phyloP scores from a whole-genome alignment of 2,113 vertebrate species.

The Heterotis niloticus region DNA sequence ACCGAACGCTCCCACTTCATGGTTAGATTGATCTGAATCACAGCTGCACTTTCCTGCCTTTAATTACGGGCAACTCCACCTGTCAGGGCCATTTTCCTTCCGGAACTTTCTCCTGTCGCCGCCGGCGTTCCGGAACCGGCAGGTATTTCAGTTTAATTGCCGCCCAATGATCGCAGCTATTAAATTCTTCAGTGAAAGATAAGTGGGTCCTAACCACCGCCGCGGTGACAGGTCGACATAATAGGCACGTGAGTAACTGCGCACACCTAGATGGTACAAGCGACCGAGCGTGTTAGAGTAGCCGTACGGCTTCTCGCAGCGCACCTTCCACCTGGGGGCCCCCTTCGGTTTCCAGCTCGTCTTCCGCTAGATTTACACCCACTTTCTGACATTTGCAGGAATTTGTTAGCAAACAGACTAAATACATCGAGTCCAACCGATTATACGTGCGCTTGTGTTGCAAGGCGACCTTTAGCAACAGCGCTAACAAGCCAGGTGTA shows the following conservation, averaged over 20 bases:
- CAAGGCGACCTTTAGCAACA: no score
- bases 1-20: no score
- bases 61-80: no score
- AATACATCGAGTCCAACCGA: no score
- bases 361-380: neutral
- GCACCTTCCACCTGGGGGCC: neutral
- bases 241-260: neutral
- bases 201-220: neutral
- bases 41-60: no score
- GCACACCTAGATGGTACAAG: neutral
- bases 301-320: neutral
- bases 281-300: neutral
- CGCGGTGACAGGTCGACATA: neutral
- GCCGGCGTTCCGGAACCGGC: neutral
- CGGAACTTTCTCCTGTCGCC: no score
- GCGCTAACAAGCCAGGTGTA: no score
- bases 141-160: slow-evolving; percentile 20
- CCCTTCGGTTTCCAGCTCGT: neutral
- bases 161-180: slow-evolving; percentile 7
- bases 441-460: no score
- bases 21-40: no score
- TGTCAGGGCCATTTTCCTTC: no score
- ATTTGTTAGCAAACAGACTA: no score
- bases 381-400: no score
- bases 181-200: slow-evolving; percentile 9